These are phyloP conservation scores for Dallia pectoralis DNA, from an alignment of 2,797 vertebrate species.

Conservation along the genomic window DNA sequence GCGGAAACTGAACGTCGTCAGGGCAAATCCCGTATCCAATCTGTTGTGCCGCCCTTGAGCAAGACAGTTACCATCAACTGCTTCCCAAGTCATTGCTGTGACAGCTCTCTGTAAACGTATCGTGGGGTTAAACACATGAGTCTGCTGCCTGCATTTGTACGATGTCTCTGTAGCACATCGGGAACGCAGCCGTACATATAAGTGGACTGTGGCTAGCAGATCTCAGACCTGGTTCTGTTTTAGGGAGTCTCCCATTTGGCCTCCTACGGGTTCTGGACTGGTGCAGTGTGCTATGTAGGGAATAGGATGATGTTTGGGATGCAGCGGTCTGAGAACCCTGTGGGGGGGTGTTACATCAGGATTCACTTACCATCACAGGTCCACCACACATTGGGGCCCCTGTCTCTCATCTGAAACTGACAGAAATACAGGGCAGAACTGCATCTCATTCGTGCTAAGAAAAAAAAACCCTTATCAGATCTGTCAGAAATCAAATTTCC, in stretches of 20 bases:
- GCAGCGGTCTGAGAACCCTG: background rate
- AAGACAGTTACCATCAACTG: too few species aligned
- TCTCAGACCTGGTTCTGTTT: background rate
- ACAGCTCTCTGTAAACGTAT: too few species aligned
- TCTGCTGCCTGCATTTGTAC: background rate
- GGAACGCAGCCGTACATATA: background rate
- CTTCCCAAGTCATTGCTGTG: too few species aligned
- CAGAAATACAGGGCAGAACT: conserved; percentile 9
- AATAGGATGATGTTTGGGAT: background rate
- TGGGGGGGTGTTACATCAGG: background rate
- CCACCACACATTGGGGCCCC: background rate
- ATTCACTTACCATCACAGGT: background rate
- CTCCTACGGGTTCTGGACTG: background rate
- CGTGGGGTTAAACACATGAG: background rate
- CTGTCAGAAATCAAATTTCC: conserved; percentile 41
- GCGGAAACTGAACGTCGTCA: too few species aligned
- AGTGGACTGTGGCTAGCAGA: background rate
- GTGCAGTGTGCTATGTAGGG: background rate
- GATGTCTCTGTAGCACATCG: background rate
- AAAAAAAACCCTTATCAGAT: conserved; percentile 15
- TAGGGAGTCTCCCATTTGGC: background rate
- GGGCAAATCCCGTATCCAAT: too few species aligned
- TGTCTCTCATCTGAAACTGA: background rate
- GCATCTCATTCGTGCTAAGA: conserved; percentile 28
- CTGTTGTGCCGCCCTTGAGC: too few species aligned